Conservation (phyloP, 53 echinoderm and acorn worm genomes). For the Stichopus horrens region DNA sequence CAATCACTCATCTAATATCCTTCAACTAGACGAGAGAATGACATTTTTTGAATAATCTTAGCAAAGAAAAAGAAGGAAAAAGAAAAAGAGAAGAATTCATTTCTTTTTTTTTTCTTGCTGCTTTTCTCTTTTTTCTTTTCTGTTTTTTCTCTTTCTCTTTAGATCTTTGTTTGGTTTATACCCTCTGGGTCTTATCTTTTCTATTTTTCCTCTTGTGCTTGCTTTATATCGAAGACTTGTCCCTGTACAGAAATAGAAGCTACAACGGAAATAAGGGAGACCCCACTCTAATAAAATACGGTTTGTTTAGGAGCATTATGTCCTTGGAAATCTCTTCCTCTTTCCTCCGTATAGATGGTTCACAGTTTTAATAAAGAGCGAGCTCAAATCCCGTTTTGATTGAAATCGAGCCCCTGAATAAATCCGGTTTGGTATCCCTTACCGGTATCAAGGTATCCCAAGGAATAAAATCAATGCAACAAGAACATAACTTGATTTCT, state of each 20-base stretch:
- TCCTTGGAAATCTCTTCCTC: background rate
- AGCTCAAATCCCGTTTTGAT: background rate
- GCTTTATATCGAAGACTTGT: background rate
- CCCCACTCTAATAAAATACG: conserved; percentile 38
- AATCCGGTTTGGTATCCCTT: background rate
- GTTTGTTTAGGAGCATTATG: background rate
- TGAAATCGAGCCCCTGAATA: conserved; percentile 1
- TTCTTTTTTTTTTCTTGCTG: background rate
- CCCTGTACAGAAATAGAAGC: conserved; percentile 13
- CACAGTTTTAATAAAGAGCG: background rate
- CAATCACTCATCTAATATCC: conserved; percentile 12
- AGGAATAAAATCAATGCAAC: background rate
- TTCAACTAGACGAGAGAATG: background rate
- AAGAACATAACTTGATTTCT: background rate
- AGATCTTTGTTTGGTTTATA: too few species aligned
- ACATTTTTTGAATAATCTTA: background rate
- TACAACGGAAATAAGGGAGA: conserved; percentile 30
- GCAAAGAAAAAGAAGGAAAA: background rate
- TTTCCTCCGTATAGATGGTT: background rate
- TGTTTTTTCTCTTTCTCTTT: background rate
- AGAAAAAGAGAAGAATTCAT: background rate
- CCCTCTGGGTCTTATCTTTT: background rate
- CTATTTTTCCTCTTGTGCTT: background rate
- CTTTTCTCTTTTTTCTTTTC: background rate
- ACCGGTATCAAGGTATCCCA: background rate